Conservation (phyloP, 1,140 invertebrate species). For the Pantala flavescens region DNA sequence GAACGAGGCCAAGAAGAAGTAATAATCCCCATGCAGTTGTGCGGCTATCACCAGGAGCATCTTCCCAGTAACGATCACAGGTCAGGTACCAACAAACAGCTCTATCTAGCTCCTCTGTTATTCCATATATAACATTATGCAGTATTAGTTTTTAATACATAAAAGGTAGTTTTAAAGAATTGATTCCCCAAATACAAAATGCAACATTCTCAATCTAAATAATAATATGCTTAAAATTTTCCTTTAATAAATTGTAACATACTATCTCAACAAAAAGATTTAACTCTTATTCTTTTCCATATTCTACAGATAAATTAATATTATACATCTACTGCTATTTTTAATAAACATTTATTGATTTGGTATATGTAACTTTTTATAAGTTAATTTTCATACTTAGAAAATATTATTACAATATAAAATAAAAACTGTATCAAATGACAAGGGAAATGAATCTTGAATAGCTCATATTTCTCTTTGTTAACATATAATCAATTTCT, state of each 20-base stretch:
- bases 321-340: too few relatives aligned
- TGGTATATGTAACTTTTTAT: too few relatives aligned
- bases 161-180: neutral
- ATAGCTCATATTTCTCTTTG: too few relatives aligned
- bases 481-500: too few relatives aligned
- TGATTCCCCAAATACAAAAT: neutral
- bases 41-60: slow-evolving; percentile 58
- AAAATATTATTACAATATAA: too few relatives aligned
- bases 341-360: too few relatives aligned
- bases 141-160: neutral
- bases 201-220: slow-evolving; percentile 12
- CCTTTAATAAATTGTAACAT: slow-evolving; percentile 12
- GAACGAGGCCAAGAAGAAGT: slow-evolving; percentile 59
- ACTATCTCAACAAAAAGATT: too few relatives aligned
- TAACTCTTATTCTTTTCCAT: too few relatives aligned
- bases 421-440: too few relatives aligned
- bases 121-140: slow-evolving; percentile 17
- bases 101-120: slow-evolving; percentile 69
- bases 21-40: slow-evolving; percentile 70
- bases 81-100: slow-evolving; percentile 84
- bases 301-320: too few relatives aligned
- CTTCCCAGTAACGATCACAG: slow-evolving; percentile 84
- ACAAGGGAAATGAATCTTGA: too few relatives aligned
- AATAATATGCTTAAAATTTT: slow-evolving; percentile 1
- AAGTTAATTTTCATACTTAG: too few relatives aligned